Base-by-base conservation (phyloP, 2,113 vertebrate genomes). In the Phalacrocorax brasilianus region DNA sequence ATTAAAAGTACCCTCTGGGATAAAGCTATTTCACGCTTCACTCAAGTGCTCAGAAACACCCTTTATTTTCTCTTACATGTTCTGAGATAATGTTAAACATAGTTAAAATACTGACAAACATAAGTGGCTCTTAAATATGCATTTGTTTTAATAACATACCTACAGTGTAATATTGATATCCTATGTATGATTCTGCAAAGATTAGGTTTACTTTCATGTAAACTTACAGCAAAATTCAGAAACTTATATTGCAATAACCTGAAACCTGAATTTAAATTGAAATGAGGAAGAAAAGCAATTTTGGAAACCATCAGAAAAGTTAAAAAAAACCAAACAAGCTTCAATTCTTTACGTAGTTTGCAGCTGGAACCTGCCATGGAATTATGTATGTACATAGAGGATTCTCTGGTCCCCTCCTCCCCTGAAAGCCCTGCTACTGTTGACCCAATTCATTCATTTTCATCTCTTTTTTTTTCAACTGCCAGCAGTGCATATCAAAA, bases 231-330 rank as follows among this genome's bases (percentile, higher is more conserved):
- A 59, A 74, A 94, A 84, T 82, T 88, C 65, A 86, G n/a, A 30
- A 49, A 8, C 2, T 38, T 79, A 71, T 19, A 70, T 33, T 80
- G 11, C 63, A 72, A 80, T 87, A 58, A 73, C 28, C 24, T 90
- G 40, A 92, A 92, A n/a, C 10, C 11, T 61, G 52, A 91, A 71
- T 88, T 85, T 73, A 83, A 90, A 96, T 28, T 82, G 38, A 95
- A 40, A 86, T 13, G 8, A 77, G n/a, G 28, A 82, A 67, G 26
- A 91, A 91, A 92, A 70, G 2, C 20, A 80, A 49, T 61, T 88
- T 90, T 91, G 21, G 26, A 88, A 94, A 49, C 14, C 12, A 85
- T 59, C 23, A 74, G 8, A 55, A 53, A 91, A 52, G 27, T 84
- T 42, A 2, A 22, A 93, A 92, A 66, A 67, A 52, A 1, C 4